Percentiles rank a stretch among this genome's conserved stretches.
phyloP scores from a whole-genome alignment of 1,140 invertebrate species.

The Drosophila mojavensis region DNA sequence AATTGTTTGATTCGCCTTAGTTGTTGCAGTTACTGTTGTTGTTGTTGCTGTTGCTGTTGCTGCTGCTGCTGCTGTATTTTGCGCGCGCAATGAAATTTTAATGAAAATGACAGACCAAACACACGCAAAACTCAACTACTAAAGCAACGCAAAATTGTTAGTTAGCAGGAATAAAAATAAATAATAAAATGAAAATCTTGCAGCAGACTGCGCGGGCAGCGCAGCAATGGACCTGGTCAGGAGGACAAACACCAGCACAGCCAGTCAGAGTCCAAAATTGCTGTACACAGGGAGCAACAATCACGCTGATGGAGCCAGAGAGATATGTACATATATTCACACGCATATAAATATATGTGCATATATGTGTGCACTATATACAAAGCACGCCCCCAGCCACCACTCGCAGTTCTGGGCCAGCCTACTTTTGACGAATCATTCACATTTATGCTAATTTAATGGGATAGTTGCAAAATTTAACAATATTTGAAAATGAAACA shows the following conservation, averaged over 20 bases:
- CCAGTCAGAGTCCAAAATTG: conserved; percentile 42
- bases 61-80: conserved; percentile 46
- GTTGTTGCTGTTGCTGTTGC: conserved; percentile 22
- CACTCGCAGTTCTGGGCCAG: background rate
- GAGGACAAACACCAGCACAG: conserved; percentile 16
- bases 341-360: no score
- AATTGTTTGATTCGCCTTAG: conserved; percentile 44
- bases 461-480: no score
- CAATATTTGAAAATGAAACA: background rate
- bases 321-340: background rate
- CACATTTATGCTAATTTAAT: background rate
- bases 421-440: conserved; percentile 28
- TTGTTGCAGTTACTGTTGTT: conserved; percentile 19
- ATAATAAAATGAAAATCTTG: conserved; percentile 51
- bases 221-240: conserved; percentile 13
- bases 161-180: conserved; percentile 52
- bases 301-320: conserved; percentile 3
- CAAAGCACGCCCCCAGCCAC: conserved; percentile 10
- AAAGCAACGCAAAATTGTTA: conserved; percentile 45
- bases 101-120: conserved; percentile 73
- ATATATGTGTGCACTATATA: no score
- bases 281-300: conserved; percentile 44
- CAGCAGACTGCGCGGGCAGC: conserved; percentile 9
- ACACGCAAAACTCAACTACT: conserved; percentile 36
- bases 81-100: conserved; percentile 77